These are phyloP conservation scores for Zaprionus africanus DNA, from an alignment of 1,140 invertebrate genomes.

Conservation along the genomic window DNA sequence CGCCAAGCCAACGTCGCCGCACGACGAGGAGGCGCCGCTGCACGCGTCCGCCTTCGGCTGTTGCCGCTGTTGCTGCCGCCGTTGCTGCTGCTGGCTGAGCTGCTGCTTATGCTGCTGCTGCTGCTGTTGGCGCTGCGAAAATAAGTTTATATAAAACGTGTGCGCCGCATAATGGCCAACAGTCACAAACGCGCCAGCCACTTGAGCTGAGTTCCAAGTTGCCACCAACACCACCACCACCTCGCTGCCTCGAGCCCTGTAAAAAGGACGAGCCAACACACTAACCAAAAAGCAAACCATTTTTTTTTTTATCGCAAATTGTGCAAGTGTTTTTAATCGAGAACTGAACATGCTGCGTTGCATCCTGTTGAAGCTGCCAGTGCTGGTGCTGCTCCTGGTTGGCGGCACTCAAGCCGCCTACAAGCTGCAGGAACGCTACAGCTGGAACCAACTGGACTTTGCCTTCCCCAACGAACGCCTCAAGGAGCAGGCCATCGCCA, in stretches of 20 bases:
- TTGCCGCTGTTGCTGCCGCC: conserved; percentile 3
- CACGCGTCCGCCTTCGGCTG: conserved; percentile 22
- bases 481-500: conserved; percentile 87
- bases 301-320: neutral
- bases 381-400: conserved; percentile 36
- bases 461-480: conserved; percentile 87
- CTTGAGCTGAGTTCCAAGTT: conserved; percentile 34
- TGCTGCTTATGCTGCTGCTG: conserved; percentile 7
- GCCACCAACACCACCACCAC: neutral
- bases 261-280: conserved; percentile 39
- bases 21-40: conserved; percentile 25
- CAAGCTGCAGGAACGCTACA: conserved; percentile 88
- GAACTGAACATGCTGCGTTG: neutral
- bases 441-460: conserved; percentile 91
- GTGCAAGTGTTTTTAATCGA: neutral
- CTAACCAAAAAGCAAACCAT: neutral
- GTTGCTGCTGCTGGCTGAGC: conserved; percentile 1
- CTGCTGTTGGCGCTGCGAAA: conserved; percentile 24
- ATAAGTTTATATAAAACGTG: conserved; percentile 74
- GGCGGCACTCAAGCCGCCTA: conserved; percentile 78
- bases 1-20: conserved; percentile 8
- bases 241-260: conserved; percentile 2
- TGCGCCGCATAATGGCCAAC: conserved; percentile 58
- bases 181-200: conserved; percentile 69
- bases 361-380: conserved; percentile 9